These are phyloP conservation scores for Alcedo atthis DNA, from an alignment of 2,797 vertebrate species.

Conservation along the genomic window DNA sequence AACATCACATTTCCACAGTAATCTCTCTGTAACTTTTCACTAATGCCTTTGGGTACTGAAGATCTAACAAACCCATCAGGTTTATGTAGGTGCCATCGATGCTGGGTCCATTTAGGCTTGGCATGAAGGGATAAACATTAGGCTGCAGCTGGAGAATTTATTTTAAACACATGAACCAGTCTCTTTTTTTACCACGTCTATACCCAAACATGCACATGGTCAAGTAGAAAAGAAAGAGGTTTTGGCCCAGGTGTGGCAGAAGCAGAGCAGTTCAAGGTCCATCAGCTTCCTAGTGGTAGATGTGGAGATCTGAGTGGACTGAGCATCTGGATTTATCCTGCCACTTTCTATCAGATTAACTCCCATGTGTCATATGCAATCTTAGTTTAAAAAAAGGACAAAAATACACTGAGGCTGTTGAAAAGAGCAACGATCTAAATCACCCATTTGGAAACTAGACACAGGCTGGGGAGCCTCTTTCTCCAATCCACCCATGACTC, in stretches of 20 bases:
- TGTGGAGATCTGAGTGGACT: not conserved
- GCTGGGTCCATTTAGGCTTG: not conserved
- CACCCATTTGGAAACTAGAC: accelerated
- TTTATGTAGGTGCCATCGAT: not conserved
- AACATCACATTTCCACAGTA: not conserved
- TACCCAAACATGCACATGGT: not conserved
- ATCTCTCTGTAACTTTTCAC: not conserved
- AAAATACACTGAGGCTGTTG: accelerated
- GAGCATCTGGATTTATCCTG: not conserved
- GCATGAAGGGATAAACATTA: not conserved
- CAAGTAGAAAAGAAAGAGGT: too few relatives aligned
- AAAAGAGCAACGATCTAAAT: not conserved
- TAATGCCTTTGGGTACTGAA: not conserved
- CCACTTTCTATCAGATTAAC: not conserved
- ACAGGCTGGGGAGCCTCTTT: not conserved
- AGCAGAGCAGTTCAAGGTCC: not conserved
- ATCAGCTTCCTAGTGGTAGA: accelerated
- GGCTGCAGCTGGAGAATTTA: not conserved
- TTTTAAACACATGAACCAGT: not conserved
- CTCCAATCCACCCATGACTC: accelerated
- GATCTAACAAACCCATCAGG: not conserved
- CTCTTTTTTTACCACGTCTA: not conserved
- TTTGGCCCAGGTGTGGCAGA: not conserved
- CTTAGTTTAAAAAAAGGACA: not conserved
- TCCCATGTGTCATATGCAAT: not conserved